These are phyloP conservation scores for Xyrichtys novacula DNA, from an alignment of 2,797 vertebrate species.

Conservation along the genomic window DNA sequence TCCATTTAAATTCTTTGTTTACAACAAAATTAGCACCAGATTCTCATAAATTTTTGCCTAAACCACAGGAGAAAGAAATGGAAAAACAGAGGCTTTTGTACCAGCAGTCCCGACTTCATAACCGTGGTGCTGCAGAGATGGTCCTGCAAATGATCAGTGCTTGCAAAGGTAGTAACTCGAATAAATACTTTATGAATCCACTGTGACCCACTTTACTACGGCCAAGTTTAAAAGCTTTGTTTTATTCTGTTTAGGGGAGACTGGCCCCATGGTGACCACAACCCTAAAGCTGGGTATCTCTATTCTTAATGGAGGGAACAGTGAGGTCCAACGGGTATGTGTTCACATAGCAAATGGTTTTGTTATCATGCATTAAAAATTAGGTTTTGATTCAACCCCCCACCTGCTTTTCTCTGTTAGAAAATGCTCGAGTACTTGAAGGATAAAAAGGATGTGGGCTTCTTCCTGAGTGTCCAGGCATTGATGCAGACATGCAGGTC, in stretches of 20 bases:
- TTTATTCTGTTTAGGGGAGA: constrained; percentile 84
- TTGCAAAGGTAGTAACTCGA: constrained; percentile 88
- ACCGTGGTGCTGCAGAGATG: constrained; percentile 95
- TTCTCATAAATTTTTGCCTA: constrained; percentile 50
- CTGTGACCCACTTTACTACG: background rate
- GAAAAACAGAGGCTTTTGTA: constrained; percentile 95
- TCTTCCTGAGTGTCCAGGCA: constrained; percentile 94
- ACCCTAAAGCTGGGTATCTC: constrained; percentile 96
- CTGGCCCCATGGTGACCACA: constrained; percentile 93
- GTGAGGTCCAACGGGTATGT: constrained; percentile 91
- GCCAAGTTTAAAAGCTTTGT: background rate
- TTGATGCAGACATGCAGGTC: constrained; percentile 97
- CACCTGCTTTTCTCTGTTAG: constrained; percentile 63
- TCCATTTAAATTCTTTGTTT: constrained; percentile 45
- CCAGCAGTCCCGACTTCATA: constrained; percentile 94
- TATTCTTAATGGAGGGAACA: constrained; percentile 94
- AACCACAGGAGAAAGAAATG: constrained; percentile 93
- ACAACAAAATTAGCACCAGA: background rate
- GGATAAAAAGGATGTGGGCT: constrained; percentile 95
- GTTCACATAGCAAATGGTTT: constrained; percentile 4
- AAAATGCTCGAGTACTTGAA: constrained; percentile 97
- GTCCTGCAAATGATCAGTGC: constrained; percentile 98
- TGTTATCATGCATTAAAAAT: background rate
- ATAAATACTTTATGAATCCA: background rate
- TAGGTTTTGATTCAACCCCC: background rate